A percentile compares a stretch with the other conserved stretches of the same genome.
Conservation (phyloP, 2,113 vertebrate genomes). For the Halcyon malimbica region DNA sequence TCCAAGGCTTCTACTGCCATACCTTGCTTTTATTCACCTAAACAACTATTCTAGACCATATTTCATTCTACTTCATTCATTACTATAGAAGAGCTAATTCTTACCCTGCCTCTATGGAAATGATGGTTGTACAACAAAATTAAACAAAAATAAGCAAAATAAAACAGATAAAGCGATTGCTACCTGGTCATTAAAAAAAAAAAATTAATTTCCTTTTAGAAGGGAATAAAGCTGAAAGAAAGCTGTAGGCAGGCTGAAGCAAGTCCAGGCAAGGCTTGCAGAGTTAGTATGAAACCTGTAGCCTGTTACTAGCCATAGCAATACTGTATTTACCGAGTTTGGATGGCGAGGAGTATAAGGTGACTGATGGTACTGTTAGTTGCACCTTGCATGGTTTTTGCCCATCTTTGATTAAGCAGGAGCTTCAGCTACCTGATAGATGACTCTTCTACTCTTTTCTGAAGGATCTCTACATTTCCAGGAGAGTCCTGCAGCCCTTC, state of each 20-base stretch:
- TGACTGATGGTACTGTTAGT: background rate
- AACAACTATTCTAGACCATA: background rate
- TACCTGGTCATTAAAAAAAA: background rate
- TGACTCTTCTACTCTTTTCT: background rate
- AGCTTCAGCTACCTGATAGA: background rate
- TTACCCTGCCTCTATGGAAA: background rate
- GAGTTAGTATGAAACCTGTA: background rate
- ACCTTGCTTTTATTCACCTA: background rate
- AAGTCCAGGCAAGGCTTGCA: background rate
- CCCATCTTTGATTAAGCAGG: background rate
- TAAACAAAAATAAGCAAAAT: background rate
- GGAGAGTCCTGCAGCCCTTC: background rate
- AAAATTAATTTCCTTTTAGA: background rate
- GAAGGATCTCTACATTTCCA: background rate
- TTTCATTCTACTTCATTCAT: background rate
- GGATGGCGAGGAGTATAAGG: background rate
- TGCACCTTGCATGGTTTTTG: background rate
- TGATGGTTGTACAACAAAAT: background rate
- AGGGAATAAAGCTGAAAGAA: background rate
- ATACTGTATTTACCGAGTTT: background rate
- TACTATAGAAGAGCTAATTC: background rate
- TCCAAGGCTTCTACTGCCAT: background rate
- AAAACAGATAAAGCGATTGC: background rate
- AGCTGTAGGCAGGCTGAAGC: background rate
- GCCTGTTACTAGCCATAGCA: background rate